Percentiles rank a stretch among this genome's conserved stretches.
phyloP scores from a whole-genome alignment of 2,888 invertebrate species.

The Arge pagana region DNA sequence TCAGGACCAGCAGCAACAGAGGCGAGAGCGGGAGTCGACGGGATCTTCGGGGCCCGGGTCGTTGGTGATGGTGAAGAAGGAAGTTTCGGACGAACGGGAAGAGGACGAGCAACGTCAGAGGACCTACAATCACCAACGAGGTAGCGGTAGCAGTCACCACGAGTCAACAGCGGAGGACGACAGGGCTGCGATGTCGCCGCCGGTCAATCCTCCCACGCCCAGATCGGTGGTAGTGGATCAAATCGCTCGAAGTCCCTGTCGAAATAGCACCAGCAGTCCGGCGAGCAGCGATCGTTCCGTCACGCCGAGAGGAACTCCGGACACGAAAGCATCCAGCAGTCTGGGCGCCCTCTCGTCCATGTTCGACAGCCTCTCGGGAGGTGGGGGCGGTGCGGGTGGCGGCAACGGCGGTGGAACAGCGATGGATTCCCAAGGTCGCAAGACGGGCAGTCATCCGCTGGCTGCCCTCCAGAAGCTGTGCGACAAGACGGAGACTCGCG shows the following conservation, averaged over 20 bases:
- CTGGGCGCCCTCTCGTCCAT: conserved; percentile 85
- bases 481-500: conserved; percentile 88
- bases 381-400: conserved; percentile 48
- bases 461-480: conserved; percentile 94
- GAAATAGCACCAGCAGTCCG: conserved; percentile 70
- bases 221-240: conserved; percentile 61
- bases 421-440: conserved; percentile 66
- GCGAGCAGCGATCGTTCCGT: conserved; percentile 77
- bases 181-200: conserved; percentile 51
- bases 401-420: conserved; percentile 38
- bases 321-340: conserved; percentile 65
- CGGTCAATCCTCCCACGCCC: conserved; percentile 58
- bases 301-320: conserved; percentile 72
- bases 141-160: conserved; percentile 42
- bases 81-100: conserved; percentile 63
- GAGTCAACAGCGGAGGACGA: conserved; percentile 54
- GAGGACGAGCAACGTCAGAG: conserved; percentile 60
- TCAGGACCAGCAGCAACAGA: conserved; percentile 52
- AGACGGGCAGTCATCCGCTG: conserved; percentile 83
- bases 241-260: conserved; percentile 64
- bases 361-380: conserved; percentile 83
- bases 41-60: conserved; percentile 58
- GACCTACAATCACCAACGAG: conserved; percentile 45
- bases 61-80: conserved; percentile 68
- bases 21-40: conserved; percentile 57